Percentiles rank a stretch among this genome's conserved stretches.
These are phyloP conservation scores for Ormyrus thymus DNA, from an alignment of 2,888 invertebrate species.

Conservation along the genomic window DNA sequence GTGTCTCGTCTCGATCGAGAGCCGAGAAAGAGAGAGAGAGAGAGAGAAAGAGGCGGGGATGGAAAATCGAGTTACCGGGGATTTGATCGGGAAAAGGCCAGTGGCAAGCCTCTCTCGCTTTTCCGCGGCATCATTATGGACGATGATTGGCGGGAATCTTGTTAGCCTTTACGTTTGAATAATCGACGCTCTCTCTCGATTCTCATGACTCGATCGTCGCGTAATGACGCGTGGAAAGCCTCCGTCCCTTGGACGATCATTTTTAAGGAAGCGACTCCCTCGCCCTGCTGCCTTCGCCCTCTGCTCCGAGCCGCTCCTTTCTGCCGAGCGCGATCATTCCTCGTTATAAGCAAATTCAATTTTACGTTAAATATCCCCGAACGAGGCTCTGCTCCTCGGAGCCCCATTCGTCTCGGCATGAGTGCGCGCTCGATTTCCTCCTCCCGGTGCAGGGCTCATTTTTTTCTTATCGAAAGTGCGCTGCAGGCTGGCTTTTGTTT, in stretches of 20 bases:
- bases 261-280: slow-evolving; percentile 53
- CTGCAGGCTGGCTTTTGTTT: slow-evolving; percentile 6
- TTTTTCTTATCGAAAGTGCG: no score
- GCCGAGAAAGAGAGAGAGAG: no score
- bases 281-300: background rate
- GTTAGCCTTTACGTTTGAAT: slow-evolving; percentile 73
- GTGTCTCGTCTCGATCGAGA: no score
- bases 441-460: no score
- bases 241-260: slow-evolving; percentile 60
- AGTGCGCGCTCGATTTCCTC: slow-evolving; percentile 20
- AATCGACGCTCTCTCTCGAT: slow-evolving; percentile 70
- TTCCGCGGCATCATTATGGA: slow-evolving; percentile 64
- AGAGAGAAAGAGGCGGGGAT: no score
- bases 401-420: slow-evolving; percentile 8
- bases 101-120: background rate
- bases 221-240: slow-evolving; percentile 72
- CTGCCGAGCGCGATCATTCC: slow-evolving; percentile 62
- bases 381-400: slow-evolving; percentile 51
- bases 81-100: background rate
- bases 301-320: background rate
- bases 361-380: slow-evolving; percentile 71
- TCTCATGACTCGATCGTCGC: slow-evolving; percentile 72
- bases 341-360: slow-evolving; percentile 72
- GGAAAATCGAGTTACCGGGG: no score
- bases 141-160: slow-evolving; percentile 72